Conservation (phyloP, 1,140 invertebrate genomes). For the Tetranychus cinnabarinus region DNA sequence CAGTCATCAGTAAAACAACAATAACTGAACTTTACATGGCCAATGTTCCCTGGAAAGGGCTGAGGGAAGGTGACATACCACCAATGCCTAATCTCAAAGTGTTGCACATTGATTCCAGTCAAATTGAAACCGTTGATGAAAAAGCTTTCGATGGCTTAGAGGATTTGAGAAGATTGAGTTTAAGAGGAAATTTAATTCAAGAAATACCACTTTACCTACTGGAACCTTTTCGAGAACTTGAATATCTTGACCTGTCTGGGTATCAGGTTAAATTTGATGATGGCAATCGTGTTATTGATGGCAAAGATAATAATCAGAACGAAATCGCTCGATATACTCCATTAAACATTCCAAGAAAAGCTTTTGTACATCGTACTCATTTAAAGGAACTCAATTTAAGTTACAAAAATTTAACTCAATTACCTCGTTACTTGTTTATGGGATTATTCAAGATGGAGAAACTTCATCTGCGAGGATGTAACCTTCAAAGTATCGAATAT, state of each 20-base stretch:
- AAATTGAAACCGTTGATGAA: conserved; percentile 3
- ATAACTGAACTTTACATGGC: conserved; percentile 1
- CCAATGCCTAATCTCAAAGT: conserved; percentile 7
- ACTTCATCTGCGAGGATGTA: conserved; percentile 4
- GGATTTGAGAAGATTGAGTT: conserved; percentile 1
- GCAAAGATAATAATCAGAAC: neutral
- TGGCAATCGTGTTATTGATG: neutral
- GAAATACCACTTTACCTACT: conserved; percentile 1
- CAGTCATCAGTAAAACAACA: conserved; percentile 1
- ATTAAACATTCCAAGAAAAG: neutral
- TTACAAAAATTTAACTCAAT: conserved; percentile 1
- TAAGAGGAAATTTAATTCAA: conserved; percentile 3
- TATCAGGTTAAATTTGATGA: neutral
- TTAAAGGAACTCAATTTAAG: conserved; percentile 5
- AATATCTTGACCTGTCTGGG: conserved; percentile 3
- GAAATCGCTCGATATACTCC: neutral
- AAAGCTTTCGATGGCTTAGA: conserved; percentile 1
- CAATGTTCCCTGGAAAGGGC: neutral
- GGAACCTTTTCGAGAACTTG: conserved; percentile 2
- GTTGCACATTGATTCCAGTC: conserved; percentile 1
- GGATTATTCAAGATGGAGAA: conserved; percentile 6
- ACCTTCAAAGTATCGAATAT: conserved; percentile 5
- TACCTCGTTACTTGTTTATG: conserved; percentile 2
- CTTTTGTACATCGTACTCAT: conserved; percentile 2
- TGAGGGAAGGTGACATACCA: conserved; percentile 1